Percentiles rank a stretch among this genome's conserved stretches.
Conservation (phyloP, 2,888 invertebrate species). For the Abrostola tripartita region DNA sequence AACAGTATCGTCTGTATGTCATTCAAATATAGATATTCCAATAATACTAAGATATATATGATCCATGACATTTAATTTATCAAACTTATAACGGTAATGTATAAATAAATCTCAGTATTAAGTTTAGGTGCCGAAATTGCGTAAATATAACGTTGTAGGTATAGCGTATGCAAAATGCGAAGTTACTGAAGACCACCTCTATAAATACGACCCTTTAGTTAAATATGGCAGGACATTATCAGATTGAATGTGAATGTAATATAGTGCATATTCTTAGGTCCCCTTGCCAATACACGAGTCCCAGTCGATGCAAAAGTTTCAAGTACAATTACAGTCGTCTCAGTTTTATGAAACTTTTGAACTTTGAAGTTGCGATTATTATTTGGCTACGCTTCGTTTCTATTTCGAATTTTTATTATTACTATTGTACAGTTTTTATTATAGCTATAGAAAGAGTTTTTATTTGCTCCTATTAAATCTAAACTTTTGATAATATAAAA, state of each 20-base stretch:
- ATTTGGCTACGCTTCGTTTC: slow-evolving; percentile 61
- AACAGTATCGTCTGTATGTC: too few relatives aligned
- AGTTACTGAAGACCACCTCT: not conserved
- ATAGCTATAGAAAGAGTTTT: slow-evolving; percentile 47
- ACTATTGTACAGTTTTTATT: slow-evolving; percentile 63
- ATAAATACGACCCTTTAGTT: slow-evolving; percentile 6
- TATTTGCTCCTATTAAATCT: slow-evolving; percentile 27
- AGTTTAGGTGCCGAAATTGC: too few relatives aligned
- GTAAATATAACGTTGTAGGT: too few relatives aligned
- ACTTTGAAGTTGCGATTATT: slow-evolving; percentile 62
- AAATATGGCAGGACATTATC: slow-evolving; percentile 5
- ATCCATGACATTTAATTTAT: too few relatives aligned
- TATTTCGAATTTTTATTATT: slow-evolving; percentile 64
- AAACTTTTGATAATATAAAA: slow-evolving; percentile 33
- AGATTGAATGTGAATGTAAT: not conserved
- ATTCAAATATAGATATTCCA: too few relatives aligned
- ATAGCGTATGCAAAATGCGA: not conserved
- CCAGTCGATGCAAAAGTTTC: slow-evolving; percentile 50
- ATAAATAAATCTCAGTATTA: too few relatives aligned
- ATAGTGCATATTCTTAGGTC: slow-evolving; percentile 7
- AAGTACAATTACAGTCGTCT: slow-evolving; percentile 57
- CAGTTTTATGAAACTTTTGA: slow-evolving; percentile 58
- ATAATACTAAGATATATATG: too few relatives aligned
- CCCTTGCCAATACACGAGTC: slow-evolving; percentile 17
- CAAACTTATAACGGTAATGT: too few relatives aligned